Evolutionary conservation across 2,888 invertebrate species (phyloP), one percentile per base, ranked within the genome.

Genomic region (Dryobotodes eremita): DNA sequence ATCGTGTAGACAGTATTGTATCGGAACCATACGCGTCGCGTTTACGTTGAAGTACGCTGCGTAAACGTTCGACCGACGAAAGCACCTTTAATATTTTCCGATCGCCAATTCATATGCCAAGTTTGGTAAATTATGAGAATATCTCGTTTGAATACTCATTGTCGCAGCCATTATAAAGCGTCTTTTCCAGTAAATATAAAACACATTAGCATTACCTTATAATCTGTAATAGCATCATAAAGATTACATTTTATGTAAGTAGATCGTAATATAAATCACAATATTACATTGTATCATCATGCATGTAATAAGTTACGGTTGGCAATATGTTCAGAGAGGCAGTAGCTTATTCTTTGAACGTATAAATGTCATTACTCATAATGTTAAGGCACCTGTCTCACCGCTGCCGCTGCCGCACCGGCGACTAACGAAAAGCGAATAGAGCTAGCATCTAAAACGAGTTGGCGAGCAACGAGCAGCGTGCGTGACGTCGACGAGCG

Each of bases 231-330:
- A 65, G 36, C 20, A 13, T 59, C 59, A 77, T 77, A 70, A 70
- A 79, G 72, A 83, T 73, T 61, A 83, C 31, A 31, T 70, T n/a
- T 42, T 46, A 20, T 36, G 26, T 46, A 70, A 72, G 46, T 61
- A 73, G 72, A 84, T 70, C 53, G 36, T 17, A 68, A 68, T 77
- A 71, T 70, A 73, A 70, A 84, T 70, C 53, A 48, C 23, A 68
- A 68, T 77, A 71, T 70, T 65, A 82, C 69, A 75, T 72, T 71
- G 64, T 77, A 65, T 46, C 55, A 13, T 50, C 71, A 82, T 62
- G 74, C 71, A 62, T 85, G 64, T 75, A 85, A 85, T 84, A 74
- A 70, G 65, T 72, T 71, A 53, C 68, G 50, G 55, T 15, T 71
- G 36, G 31, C n/a, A 55, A 69, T 75, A n/a, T 59, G 36, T 20